These are phyloP conservation scores for Phragmatobia fuliginosa DNA, from an alignment of 2,888 invertebrate species.

Conservation along the genomic window DNA sequence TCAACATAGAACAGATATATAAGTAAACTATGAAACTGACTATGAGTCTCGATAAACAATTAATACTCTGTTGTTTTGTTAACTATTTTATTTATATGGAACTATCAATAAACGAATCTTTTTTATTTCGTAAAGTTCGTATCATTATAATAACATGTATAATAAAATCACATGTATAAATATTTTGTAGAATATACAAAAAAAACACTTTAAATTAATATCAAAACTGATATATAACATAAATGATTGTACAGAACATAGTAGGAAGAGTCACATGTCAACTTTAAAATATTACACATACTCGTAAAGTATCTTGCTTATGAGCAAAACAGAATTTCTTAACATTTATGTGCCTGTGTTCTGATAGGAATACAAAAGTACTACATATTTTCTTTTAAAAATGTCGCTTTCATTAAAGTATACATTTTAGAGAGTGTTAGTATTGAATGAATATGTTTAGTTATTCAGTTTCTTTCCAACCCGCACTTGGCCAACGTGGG, in stretches of 20 bases:
- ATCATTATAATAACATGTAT: not conserved
- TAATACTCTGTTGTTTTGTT: not conserved
- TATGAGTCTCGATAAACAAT: not conserved
- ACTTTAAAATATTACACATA: not conserved
- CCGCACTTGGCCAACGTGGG: no score
- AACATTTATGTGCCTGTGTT: no score
- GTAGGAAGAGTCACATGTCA: not conserved
- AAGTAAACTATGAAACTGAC: no score
- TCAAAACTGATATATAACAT: not conserved
- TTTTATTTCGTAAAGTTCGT: not conserved
- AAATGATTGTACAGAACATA: not conserved
- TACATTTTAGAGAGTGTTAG: no score
- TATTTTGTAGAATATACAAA: no score
- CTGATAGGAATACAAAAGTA: constrained; percentile 11
- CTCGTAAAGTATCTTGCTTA: constrained; percentile 1
- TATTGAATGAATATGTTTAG: no score
- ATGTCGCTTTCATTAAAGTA: no score
- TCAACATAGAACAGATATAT: not conserved
- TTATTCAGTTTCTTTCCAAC: no score
- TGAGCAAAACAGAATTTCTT: not conserved
- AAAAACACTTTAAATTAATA: no score
- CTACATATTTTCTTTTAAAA: no score
- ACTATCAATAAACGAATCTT: not conserved
- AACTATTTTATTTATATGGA: no score
- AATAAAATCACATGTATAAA: no score